A percentile compares a stretch with the other conserved stretches of the same genome.
phyloP scores from a whole-genome alignment of 2,888 invertebrate genomes.

The Glyphotaelius pellucidus region DNA sequence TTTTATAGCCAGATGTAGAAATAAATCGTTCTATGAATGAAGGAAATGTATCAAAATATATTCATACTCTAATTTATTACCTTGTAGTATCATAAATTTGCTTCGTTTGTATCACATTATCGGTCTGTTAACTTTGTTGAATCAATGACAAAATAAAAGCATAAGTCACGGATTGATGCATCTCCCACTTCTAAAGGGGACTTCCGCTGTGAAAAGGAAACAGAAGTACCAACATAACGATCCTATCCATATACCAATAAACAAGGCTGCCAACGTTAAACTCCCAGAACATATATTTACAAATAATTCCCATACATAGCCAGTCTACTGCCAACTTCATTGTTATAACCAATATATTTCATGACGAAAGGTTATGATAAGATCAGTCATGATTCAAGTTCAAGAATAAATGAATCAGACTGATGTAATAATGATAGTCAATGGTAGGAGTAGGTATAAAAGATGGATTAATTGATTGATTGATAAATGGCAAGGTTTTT shows the following conservation, averaged over 20 bases:
- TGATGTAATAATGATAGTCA: neutral
- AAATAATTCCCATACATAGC: neutral
- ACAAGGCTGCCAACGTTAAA: neutral
- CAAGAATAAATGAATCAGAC: neutral
- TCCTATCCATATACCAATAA: neutral
- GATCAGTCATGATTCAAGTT: neutral
- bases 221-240: neutral
- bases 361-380: neutral
- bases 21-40: too few relatives aligned
- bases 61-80: neutral
- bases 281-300: neutral
- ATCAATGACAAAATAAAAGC: slow-evolving; percentile 29
- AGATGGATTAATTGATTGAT: neutral
- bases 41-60: too few relatives aligned
- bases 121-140: slow-evolving; percentile 26
- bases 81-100: neutral
- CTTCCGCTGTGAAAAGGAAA: slow-evolving; percentile 21
- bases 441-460: neutral
- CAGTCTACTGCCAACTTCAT: slow-evolving; percentile 22
- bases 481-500: neutral
- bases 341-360: slow-evolving; percentile 11
- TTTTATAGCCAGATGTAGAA: neutral
- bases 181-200: slow-evolving; percentile 7
- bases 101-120: neutral
- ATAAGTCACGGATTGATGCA: slow-evolving; percentile 32